A percentile compares a stretch with the other conserved stretches of the same genome.
Conservation (phyloP, 2,113 vertebrate species). For the Coryphaenoides rupestris region DNA sequence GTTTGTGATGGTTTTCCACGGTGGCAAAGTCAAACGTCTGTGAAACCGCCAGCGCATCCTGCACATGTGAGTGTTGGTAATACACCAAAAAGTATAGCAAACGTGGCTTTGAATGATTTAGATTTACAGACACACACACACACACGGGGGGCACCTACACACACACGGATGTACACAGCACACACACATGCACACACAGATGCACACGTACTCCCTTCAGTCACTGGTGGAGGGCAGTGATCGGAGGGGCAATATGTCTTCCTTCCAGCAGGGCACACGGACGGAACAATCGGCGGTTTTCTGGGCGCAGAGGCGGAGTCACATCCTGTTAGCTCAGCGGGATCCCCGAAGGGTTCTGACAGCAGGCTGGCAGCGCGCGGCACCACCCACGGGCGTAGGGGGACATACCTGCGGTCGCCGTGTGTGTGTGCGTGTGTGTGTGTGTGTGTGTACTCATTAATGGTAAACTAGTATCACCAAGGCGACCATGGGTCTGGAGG, state of each 20-base stretch:
- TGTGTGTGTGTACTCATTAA: slow-evolving; percentile 59
- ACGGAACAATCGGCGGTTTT: slow-evolving; percentile 64
- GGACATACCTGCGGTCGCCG: slow-evolving; percentile 75
- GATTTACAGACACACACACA: slow-evolving; percentile 11
- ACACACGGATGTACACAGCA: slow-evolving; percentile 33
- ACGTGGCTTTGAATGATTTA: neutral
- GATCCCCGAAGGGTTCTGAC: slow-evolving; percentile 66
- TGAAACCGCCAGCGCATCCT: no score
- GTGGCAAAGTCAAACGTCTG: no score
- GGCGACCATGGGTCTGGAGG: no score
- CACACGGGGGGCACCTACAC: slow-evolving; percentile 36
- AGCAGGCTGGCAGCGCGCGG: slow-evolving; percentile 64
- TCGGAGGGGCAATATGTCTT: slow-evolving; percentile 31
- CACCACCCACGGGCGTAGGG: slow-evolving; percentile 60
- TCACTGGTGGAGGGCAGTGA: slow-evolving; percentile 35
- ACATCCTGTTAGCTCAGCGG: slow-evolving; percentile 66
- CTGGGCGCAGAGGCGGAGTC: slow-evolving; percentile 61
- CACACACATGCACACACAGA: neutral
- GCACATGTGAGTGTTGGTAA: no score
- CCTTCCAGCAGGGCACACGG: slow-evolving; percentile 42
- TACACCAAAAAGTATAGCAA: no score
- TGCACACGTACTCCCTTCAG: slow-evolving; percentile 2
- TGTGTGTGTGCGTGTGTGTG: slow-evolving; percentile 58
- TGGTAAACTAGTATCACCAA: no score
- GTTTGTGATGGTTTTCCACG: no score